Percentiles rank a stretch among this genome's conserved stretches.
Conservation (phyloP, 2,888 invertebrate species). For the Bembecia ichneumoniformis region DNA sequence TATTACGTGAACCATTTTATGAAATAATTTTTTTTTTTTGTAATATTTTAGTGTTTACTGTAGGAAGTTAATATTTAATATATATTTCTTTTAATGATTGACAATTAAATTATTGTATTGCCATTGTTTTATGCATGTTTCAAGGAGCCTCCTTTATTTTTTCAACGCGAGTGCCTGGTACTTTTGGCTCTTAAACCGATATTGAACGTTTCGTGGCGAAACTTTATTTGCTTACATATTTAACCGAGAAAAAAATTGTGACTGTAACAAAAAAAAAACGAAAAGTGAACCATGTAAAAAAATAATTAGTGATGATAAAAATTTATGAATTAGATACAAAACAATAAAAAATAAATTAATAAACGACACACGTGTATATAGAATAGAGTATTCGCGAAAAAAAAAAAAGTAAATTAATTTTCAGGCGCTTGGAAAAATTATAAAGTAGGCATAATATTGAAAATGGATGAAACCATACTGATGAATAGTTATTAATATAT, state of each 20-base stretch:
- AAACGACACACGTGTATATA: constrained; percentile 48
- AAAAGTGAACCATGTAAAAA: constrained; percentile 27
- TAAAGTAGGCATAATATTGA: constrained; percentile 71
- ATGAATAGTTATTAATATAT: constrained; percentile 72
- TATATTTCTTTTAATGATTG: constrained; percentile 62
- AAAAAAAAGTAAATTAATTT: constrained; percentile 47
- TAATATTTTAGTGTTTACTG: constrained; percentile 66
- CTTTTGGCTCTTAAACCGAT: constrained; percentile 28
- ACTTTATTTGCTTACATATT: background rate
- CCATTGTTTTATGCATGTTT: constrained; percentile 56
- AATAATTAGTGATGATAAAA: constrained; percentile 41
- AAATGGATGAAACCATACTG: constrained; percentile 68
- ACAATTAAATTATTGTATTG: constrained; percentile 62
- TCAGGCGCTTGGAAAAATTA: constrained; percentile 71
- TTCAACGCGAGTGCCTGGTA: constrained; percentile 59
- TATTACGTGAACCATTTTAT: constrained; percentile 65
- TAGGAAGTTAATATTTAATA: constrained; percentile 68
- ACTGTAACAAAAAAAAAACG: constrained; percentile 27
- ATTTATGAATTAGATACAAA: constrained; percentile 50
- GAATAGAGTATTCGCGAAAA: constrained; percentile 56
- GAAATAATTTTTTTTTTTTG: constrained; percentile 67
- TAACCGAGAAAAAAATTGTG: constrained; percentile 29
- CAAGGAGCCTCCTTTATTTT: constrained; percentile 55
- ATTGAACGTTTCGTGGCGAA: constrained; percentile 28
- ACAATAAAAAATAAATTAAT: constrained; percentile 46